These are phyloP conservation scores for Spodoptera exigua DNA, from an alignment of 2,888 invertebrate species.

Conservation along the genomic window DNA sequence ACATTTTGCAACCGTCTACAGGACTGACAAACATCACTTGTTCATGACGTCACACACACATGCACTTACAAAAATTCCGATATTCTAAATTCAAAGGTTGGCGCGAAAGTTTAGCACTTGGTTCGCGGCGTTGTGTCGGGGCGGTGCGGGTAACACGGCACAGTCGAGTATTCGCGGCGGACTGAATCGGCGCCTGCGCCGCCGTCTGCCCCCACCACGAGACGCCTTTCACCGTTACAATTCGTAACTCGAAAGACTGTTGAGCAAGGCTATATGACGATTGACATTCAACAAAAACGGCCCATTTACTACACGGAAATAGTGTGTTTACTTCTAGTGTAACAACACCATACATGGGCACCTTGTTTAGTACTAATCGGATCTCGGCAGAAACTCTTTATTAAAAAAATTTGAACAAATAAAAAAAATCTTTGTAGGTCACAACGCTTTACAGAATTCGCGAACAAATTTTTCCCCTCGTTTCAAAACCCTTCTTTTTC, in stretches of 20 bases:
- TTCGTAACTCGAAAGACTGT: slow-evolving; percentile 83
- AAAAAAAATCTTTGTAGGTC: no score
- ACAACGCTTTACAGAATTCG: no score
- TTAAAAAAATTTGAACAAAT: neutral
- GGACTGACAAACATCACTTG: slow-evolving; percentile 70
- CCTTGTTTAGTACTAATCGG: slow-evolving; percentile 37
- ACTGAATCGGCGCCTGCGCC: slow-evolving; percentile 63
- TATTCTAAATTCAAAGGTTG: slow-evolving; percentile 62
- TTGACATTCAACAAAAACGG: slow-evolving; percentile 87
- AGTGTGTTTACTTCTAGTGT: slow-evolving; percentile 62
- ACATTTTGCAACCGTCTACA: slow-evolving; percentile 79
- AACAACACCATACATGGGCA: slow-evolving; percentile 50
- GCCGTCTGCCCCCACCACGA: slow-evolving; percentile 67
- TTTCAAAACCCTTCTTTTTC: no score
- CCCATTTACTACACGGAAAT: slow-evolving; percentile 80
- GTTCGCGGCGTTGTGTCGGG: slow-evolving; percentile 24
- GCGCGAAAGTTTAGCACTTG: slow-evolving; percentile 76
- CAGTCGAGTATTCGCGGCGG: slow-evolving; percentile 68
- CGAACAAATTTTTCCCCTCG: no score
- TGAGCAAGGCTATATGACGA: slow-evolving; percentile 87
- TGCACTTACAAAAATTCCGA: slow-evolving; percentile 49
- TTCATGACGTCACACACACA: slow-evolving; percentile 74
- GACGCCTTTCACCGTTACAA: slow-evolving; percentile 83
- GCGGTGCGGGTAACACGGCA: slow-evolving; percentile 41
- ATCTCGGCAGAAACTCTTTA: slow-evolving; percentile 3